phyloP scores from a whole-genome alignment of 1,140 invertebrate species.

The Drosophila punjabiensis region DNA sequence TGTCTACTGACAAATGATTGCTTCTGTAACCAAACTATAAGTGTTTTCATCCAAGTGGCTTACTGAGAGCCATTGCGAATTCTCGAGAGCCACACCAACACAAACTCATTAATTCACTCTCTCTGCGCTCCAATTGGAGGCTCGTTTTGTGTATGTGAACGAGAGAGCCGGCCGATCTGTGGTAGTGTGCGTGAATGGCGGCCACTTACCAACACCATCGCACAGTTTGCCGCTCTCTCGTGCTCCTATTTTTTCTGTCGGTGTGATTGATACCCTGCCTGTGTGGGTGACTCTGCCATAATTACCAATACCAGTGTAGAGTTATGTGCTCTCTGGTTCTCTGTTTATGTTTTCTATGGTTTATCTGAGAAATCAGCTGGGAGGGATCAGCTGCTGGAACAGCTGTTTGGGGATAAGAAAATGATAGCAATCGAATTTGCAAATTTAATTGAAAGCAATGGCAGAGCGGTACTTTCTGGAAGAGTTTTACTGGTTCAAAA shows the following conservation, averaged over 20 bases:
- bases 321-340: constrained; percentile 42
- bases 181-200: constrained; percentile 23
- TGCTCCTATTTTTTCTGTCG: not conserved
- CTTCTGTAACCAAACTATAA: not conserved
- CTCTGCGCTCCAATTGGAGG: constrained; percentile 21
- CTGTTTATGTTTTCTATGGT: constrained; percentile 45
- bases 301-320: constrained; percentile 44
- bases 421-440: not conserved
- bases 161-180: not conserved
- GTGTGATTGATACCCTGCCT: not conserved
- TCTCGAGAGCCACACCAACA: constrained; percentile 18
- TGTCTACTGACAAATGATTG: too few relatives aligned
- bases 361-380: not conserved
- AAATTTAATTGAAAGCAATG: too few relatives aligned
- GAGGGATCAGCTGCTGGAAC: constrained; percentile 25
- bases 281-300: not conserved
- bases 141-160: constrained; percentile 14
- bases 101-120: not conserved
- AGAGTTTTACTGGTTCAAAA: too few relatives aligned
- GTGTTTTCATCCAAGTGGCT: not conserved
- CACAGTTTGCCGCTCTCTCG: constrained; percentile 35
- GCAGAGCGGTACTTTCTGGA: too few relatives aligned
- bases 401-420: constrained; percentile 1
- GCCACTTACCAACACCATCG: constrained; percentile 31
- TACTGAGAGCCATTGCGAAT: constrained; percentile 12